Evolutionary conservation across 2,113 vertebrate species (phyloP).

Genomic region (Tor tambroides): DNA sequence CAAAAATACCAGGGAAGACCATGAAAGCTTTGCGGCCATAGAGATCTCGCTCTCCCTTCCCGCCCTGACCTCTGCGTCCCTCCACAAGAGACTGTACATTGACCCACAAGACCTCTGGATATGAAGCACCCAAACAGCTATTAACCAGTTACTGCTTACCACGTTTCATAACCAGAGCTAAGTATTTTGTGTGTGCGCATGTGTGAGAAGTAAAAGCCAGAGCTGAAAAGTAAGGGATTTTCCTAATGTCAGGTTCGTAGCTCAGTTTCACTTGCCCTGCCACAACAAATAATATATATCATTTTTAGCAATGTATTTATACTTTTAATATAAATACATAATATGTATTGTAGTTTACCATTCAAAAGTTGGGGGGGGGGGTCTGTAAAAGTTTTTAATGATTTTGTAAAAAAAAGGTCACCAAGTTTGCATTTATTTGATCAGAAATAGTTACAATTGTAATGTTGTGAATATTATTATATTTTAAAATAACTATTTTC

Average conservation of each 20-base stretch:
- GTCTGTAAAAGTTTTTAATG: no score
- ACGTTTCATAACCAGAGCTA: background rate
- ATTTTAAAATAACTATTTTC: background rate
- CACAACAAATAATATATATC: background rate
- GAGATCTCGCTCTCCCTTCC: constrained; percentile 48
- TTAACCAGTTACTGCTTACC: background rate
- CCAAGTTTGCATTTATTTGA: no score
- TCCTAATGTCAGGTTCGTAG: background rate
- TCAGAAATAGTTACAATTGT: no score
- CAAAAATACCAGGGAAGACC: constrained; percentile 73
- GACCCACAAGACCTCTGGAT: constrained; percentile 7
- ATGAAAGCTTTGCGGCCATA: constrained; percentile 59
- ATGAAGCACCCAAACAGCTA: background rate
- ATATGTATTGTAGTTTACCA: no score
- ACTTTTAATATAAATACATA: no score
- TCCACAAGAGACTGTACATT: constrained; percentile 21
- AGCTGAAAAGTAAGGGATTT: background rate
- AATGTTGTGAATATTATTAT: no score
- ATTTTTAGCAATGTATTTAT: background rate
- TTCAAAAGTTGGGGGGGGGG: no score
- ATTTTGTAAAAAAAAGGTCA: no score
- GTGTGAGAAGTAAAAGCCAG: background rate
- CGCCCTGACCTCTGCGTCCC: background rate
- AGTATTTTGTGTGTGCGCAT: background rate
- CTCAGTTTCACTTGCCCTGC: background rate